These are phyloP conservation scores for Listronotus oregonensis DNA, from an alignment of 1,140 invertebrate genomes.

Conservation along the genomic window DNA sequence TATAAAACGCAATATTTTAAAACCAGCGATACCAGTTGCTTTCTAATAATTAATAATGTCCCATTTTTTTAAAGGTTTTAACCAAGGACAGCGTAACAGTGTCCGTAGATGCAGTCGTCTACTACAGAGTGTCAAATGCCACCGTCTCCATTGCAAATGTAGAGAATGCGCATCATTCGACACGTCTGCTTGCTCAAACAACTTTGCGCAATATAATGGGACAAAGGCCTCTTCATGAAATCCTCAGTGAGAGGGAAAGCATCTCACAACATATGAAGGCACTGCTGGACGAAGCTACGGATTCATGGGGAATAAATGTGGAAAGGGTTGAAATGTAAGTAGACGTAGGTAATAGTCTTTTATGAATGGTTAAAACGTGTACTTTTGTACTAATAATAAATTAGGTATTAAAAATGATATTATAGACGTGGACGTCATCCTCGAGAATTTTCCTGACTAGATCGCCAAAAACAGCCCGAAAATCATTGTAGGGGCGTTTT, in stretches of 20 bases:
- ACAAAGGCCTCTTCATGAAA: slow-evolving; percentile 92
- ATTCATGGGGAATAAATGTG: slow-evolving; percentile 96
- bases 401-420: too few relatives aligned
- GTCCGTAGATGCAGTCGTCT: slow-evolving; percentile 92
- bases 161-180: slow-evolving; percentile 93
- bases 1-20: too few relatives aligned
- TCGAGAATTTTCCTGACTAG: too few relatives aligned
- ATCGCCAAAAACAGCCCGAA: too few relatives aligned
- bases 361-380: too few relatives aligned
- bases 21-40: too few relatives aligned
- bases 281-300: slow-evolving; percentile 88
- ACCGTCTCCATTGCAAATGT: slow-evolving; percentile 96
- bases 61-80: slow-evolving; percentile 74
- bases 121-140: slow-evolving; percentile 93
- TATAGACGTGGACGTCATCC: too few relatives aligned
- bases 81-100: slow-evolving; percentile 95
- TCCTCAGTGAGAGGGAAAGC: slow-evolving; percentile 90
- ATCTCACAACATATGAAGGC: slow-evolving; percentile 88
- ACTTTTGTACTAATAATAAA: too few relatives aligned
- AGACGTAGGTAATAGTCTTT: too few relatives aligned
- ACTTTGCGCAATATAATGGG: slow-evolving; percentile 95
- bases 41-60: too few relatives aligned
- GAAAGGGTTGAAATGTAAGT: slow-evolving; percentile 95
- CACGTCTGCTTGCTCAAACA: slow-evolving; percentile 85
- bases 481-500: too few relatives aligned